These are phyloP conservation scores for Seira musarum DNA, from an alignment of 2,888 invertebrate species.

Conservation along the genomic window DNA sequence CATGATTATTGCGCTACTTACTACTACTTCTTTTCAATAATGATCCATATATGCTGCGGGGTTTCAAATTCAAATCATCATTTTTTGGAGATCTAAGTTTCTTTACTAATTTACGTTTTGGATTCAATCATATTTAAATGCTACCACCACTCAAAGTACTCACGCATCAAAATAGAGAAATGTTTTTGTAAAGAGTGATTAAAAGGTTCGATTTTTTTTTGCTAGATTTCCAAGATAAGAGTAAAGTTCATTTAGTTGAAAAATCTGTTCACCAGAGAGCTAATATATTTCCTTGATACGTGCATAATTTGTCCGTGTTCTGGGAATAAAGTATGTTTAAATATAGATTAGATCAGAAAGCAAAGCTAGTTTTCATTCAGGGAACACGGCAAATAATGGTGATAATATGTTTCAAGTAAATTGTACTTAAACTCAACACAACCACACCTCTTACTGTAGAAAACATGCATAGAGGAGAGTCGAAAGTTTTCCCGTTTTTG, in stretches of 20 bases:
- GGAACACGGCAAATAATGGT: slow-evolving; percentile 31
- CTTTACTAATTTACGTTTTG: too few relatives aligned
- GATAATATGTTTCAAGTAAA: slow-evolving; percentile 46
- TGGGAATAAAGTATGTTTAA: slow-evolving; percentile 11
- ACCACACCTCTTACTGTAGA: slow-evolving; percentile 45
- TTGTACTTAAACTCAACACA: slow-evolving; percentile 54
- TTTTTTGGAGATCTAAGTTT: too few relatives aligned
- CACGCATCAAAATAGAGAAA: too few relatives aligned
- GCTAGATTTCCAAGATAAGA: slow-evolving; percentile 1
- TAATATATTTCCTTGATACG: slow-evolving; percentile 21
- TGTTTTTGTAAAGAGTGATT: too few relatives aligned
- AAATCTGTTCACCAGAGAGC: slow-evolving; percentile 10
- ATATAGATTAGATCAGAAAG: slow-evolving; percentile 3
- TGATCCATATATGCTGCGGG: too few relatives aligned
- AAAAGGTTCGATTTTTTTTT: too few relatives aligned
- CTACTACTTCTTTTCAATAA: too few relatives aligned
- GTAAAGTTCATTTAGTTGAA: slow-evolving; percentile 1
- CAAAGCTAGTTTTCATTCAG: slow-evolving; percentile 16
- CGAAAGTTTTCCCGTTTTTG: slow-evolving; percentile 59
- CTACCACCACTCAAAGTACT: too few relatives aligned
- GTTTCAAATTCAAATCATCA: too few relatives aligned
- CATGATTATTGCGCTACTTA: too few relatives aligned
- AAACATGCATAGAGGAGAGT: background rate
- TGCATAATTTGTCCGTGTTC: background rate
- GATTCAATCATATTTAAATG: too few relatives aligned